Evolutionary conservation across 2,113 vertebrate genomes (phyloP).

Genomic region (Centrocercus urophasianus): DNA sequence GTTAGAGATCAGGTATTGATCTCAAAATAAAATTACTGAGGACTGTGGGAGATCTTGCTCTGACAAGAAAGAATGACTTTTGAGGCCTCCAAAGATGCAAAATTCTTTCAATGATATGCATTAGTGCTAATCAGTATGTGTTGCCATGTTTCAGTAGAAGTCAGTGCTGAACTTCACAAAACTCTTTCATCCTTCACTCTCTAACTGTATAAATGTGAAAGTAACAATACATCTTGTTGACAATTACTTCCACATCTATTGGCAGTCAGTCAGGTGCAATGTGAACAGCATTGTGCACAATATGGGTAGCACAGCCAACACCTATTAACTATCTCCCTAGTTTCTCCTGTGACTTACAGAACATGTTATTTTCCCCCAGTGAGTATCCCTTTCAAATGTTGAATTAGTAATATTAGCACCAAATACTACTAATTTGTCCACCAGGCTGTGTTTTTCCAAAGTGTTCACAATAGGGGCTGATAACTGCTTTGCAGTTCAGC

Average conservation of each 20-base stretch:
- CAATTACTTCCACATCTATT: slow-evolving; percentile 79
- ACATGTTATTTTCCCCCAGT: slow-evolving; percentile 79
- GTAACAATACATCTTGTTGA: slow-evolving; percentile 80
- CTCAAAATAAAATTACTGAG: slow-evolving; percentile 1
- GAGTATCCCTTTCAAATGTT: slow-evolving; percentile 77
- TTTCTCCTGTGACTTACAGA: slow-evolving; percentile 77
- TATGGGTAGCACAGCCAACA: slow-evolving; percentile 68
- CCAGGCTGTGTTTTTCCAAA: slow-evolving; percentile 73
- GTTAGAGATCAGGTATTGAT: slow-evolving; percentile 26
- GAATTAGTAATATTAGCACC: slow-evolving; percentile 82
- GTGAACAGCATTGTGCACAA: slow-evolving; percentile 64
- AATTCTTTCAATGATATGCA: slow-evolving; percentile 55
- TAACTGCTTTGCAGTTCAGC: slow-evolving; percentile 64
- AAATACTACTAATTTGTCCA: slow-evolving; percentile 80
- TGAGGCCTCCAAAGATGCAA: slow-evolving; percentile 39
- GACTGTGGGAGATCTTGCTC: neutral
- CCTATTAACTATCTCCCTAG: slow-evolving; percentile 82
- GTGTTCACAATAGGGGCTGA: slow-evolving; percentile 64
- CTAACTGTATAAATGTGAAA: slow-evolving; percentile 75
- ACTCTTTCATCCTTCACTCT: slow-evolving; percentile 73
- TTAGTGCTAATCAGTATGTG: slow-evolving; percentile 67
- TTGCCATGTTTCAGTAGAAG: slow-evolving; percentile 68
- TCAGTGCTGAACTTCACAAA: slow-evolving; percentile 63
- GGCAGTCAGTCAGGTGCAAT: slow-evolving; percentile 78
- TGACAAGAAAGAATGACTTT: slow-evolving; percentile 46